Evolutionary conservation across 2,888 invertebrate species (phyloP).

Genomic region (Sphaeridia pumilis): DNA sequence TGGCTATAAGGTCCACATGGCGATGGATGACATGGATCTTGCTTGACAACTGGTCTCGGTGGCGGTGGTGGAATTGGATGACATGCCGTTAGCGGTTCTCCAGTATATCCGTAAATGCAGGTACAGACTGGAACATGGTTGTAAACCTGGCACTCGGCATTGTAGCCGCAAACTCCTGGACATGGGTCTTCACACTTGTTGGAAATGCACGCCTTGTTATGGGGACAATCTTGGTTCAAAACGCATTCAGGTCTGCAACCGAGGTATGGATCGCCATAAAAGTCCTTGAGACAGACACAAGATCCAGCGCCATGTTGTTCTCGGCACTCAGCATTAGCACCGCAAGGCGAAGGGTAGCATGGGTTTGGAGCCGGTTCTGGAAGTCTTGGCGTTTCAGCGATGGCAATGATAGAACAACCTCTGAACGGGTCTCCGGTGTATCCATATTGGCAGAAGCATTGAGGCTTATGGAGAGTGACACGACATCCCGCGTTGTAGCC

Average conservation of each 20-base stretch:
- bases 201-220: conserved; percentile 44
- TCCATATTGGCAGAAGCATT: conserved; percentile 70
- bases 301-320: conserved; percentile 65
- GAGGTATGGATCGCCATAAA: conserved; percentile 69
- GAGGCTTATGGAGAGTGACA: conserved; percentile 69
- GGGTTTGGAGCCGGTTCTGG: conserved; percentile 20
- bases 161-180: conserved; percentile 26
- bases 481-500: conserved; percentile 70
- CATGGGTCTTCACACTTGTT: conserved; percentile 45
- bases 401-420: conserved; percentile 15
- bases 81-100: conserved; percentile 66
- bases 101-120: conserved; percentile 60
- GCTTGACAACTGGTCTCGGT: background rate
- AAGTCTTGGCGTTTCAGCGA: conserved; percentile 36
- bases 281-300: conserved; percentile 64
- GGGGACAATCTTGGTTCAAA: conserved; percentile 61
- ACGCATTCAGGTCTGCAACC: conserved; percentile 69
- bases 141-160: conserved; percentile 63
- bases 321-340: conserved; percentile 54
- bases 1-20: conserved; percentile 27
- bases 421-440: conserved; percentile 66
- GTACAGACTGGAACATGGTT: conserved; percentile 73
- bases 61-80: conserved; percentile 36
- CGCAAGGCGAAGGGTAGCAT: conserved; percentile 35
- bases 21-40: conserved; percentile 23